Percentiles rank a stretch among this genome's conserved stretches.
Conservation (phyloP, 2,888 invertebrate species). For the Lithophane semibrunnea region DNA sequence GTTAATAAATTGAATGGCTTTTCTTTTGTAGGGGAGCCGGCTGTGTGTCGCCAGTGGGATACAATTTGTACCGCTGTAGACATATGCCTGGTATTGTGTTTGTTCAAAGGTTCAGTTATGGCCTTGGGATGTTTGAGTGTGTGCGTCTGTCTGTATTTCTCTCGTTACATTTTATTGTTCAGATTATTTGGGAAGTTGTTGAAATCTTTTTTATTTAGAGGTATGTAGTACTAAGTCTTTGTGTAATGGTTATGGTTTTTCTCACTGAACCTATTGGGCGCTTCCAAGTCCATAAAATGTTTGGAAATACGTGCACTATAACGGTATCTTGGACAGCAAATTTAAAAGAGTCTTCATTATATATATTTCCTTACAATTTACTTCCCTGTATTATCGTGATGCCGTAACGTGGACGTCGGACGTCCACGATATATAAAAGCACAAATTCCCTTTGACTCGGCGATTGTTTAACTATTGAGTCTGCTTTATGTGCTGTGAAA, state of each 20-base stretch:
- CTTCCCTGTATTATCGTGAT: too few relatives aligned
- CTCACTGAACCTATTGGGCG: too few relatives aligned
- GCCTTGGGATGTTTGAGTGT: slow-evolving; percentile 4
- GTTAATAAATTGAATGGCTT: slow-evolving; percentile 75
- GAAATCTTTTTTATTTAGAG: neutral
- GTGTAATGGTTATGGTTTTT: neutral
- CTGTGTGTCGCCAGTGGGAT: slow-evolving; percentile 53
- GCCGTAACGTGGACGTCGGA: too few relatives aligned
- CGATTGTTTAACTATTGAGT: neutral
- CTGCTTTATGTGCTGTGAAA: neutral
- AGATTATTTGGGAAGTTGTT: slow-evolving; percentile 24
- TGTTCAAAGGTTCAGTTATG: slow-evolving; percentile 27
- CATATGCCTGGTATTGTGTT: slow-evolving; percentile 34
- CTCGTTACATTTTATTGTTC: slow-evolving; percentile 38
- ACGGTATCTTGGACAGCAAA: too few relatives aligned
- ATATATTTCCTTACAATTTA: too few relatives aligned
- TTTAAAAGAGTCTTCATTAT: too few relatives aligned
- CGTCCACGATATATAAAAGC: too few relatives aligned
- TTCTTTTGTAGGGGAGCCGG: slow-evolving; percentile 64
- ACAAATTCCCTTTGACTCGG: neutral
- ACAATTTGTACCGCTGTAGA: slow-evolving; percentile 41
- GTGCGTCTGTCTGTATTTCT: neutral
- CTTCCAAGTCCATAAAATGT: too few relatives aligned
- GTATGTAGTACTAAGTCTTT: neutral
- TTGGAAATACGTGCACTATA: too few relatives aligned